Evolutionary conservation across 2,113 vertebrate genomes (phyloP).

Genomic region (Donacobius atricapilla): DNA sequence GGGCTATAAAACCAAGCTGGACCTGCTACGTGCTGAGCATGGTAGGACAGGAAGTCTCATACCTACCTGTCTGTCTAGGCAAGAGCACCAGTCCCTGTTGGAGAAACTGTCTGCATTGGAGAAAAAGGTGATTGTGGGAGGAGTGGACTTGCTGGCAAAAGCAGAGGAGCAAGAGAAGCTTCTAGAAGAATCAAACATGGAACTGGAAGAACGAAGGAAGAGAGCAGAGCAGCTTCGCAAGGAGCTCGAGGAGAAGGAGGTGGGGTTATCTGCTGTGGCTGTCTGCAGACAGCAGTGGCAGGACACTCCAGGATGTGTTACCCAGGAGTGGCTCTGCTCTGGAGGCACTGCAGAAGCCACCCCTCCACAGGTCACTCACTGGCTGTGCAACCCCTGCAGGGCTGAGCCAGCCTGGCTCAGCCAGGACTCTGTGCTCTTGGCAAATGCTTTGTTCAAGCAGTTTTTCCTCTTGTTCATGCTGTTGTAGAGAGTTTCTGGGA

Average conservation of each 20-base stretch:
- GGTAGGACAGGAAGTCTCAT: neutral
- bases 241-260: conserved; percentile 98
- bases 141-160: conserved; percentile 96
- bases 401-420: neutral
- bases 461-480: neutral
- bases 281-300: neutral
- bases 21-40: neutral
- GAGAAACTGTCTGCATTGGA: conserved; percentile 93
- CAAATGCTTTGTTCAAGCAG: neutral
- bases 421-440: neutral
- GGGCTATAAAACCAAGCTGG: neutral
- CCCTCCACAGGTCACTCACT: rapidly evolving
- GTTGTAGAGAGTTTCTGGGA: neutral
- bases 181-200: conserved; percentile 95
- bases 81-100: conserved; percentile 91
- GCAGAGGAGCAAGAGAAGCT: conserved; percentile 98
- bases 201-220: conserved; percentile 90
- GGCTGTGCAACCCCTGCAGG: neutral
- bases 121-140: conserved; percentile 98
- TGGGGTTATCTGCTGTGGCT: neutral
- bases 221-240: conserved; percentile 93
- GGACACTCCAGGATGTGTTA: neutral
- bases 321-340: neutral
- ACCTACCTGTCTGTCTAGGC: conserved; percentile 72
- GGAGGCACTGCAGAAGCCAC: neutral